Evolutionary conservation across 2,888 invertebrate genomes (phyloP), one percentile per base, ranked within the genome.

Genomic region (Agriopis leucophaearia): DNA sequence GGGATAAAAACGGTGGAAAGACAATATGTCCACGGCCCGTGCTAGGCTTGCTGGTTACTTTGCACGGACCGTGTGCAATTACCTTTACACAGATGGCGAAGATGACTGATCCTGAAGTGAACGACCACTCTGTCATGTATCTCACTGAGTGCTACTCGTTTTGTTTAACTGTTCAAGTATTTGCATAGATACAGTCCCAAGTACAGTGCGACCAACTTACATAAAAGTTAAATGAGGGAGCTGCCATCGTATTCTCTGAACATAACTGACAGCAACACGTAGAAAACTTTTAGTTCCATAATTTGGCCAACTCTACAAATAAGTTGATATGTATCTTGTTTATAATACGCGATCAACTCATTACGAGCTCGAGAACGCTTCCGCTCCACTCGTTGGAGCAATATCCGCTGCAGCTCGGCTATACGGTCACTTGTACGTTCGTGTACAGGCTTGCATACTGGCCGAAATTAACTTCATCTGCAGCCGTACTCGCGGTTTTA

Each of bases 331-430:
- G 57, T 64, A 42, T 59, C 54, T 55, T 18, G 47, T 27, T 27
- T 27, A 27, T 27, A 27, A 27, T 42, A 65, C 51, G 57, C 18
- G 59, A 52, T 66, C 63, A 61, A 75, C 71, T 75, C 78, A 76
- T 80, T 77, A 75, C 74, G 71, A 66, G 71, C 73, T 75, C 64
- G 72, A 73, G 69, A 67, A 72, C 70, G 74, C 75, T 85, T 86
- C 87, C 87, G 82, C 69, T 82, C 70, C 73, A 80, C 80, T 83
- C 81, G 84, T 83, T 78, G 78, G 72, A 69, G 82, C 82, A 87
- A 88, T 88, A 87, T 88, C 88, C 88, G 85, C 74, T 77, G 59
- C 66, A 48, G 70, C 47, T 47, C 55, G 57, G 38, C 38, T 66
- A 44, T 47, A 16, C 3, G 54, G 40, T 40, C 54, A 54, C 40